These are phyloP conservation scores for Agrotis segetum DNA, from an alignment of 2,888 invertebrate species.

Conservation along the genomic window DNA sequence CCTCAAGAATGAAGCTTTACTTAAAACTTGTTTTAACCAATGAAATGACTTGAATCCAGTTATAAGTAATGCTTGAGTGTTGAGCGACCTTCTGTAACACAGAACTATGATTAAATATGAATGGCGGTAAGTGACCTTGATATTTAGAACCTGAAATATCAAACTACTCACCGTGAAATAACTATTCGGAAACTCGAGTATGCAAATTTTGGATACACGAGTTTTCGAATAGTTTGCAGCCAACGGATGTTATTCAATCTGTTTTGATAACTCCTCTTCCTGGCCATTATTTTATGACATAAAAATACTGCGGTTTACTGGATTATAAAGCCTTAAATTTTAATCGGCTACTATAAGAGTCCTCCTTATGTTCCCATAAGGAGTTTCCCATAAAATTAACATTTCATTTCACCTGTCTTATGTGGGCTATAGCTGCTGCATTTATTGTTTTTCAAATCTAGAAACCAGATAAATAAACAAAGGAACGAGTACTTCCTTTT, in stretches of 20 bases:
- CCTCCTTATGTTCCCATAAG: too few relatives aligned
- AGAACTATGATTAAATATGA: constrained; percentile 38
- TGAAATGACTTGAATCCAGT: too few relatives aligned
- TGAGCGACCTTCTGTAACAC: too few relatives aligned
- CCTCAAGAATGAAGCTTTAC: too few relatives aligned
- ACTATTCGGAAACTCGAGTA: too few relatives aligned
- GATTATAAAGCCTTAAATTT: background rate
- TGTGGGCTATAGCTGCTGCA: background rate
- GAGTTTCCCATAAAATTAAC: background rate
- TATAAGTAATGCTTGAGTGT: too few relatives aligned
- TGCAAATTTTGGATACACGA: background rate
- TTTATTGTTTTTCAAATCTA: background rate
- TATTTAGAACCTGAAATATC: constrained; percentile 6
- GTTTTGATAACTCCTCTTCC: background rate
- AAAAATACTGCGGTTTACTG: background rate
- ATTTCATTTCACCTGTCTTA: background rate
- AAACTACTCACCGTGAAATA: too few relatives aligned
- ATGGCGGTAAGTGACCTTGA: constrained; percentile 21
- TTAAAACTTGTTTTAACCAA: too few relatives aligned
- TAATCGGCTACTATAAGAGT: too few relatives aligned
- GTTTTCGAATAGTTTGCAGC: background rate
- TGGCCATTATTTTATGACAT: background rate
- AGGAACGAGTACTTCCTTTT: too few relatives aligned
- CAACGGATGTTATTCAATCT: too few relatives aligned
- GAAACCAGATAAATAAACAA: too few relatives aligned